Base-by-base conservation (phyloP, 2,888 invertebrate genomes). In the Xestoiulus laeticollis region DNA sequence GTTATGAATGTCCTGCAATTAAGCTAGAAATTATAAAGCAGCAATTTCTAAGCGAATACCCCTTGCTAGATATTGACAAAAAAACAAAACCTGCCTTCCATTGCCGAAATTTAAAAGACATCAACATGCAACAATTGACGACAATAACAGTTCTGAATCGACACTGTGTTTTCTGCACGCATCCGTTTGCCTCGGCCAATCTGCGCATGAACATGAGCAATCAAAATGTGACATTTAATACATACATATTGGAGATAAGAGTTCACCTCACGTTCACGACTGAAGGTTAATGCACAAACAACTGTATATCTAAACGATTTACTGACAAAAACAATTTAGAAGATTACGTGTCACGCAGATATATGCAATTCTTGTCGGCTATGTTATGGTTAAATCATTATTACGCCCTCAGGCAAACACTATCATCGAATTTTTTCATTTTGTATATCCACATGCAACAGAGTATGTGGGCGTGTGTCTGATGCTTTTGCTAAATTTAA, bases 31-130 rank as follows among this genome's bases (percentile, higher is more conserved):
- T 38, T 19, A 12, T 48, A 12, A 48, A 22, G 30, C 68, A 68
- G 12, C 26, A 26, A 68, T 26, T 48, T n/a, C n/a, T n/a, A n/a
- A n/a, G n/a, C n/a, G n/a, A n/a, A n/a, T n/a, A n/a, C n/a, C n/a
- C n/a, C n/a, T 14, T 48, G 19, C 48, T 19, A 68, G 26, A 68
- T 0, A 68, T 26, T 10, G 59, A 68, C 68, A 26, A 68, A 68
- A 38, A 48, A 68, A 68, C 12, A 26, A 68, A 68, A 68, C 68
- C 68, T 68, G 68, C 26, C 59, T 68, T 68, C 26, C 68, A 68
- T 12, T 68, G 68, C 26, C 26, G 68, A 26, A 68, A 68, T 26
- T 10, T 3, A 68, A 68, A 68, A 68, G 26, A 10, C n/a, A 59
- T 19, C n/a, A n/a, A 59, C n/a, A 59, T 16, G 4, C 59, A 59